Evolutionary conservation across 2,888 invertebrate genomes (phyloP).

Genomic region (Allacma fusca): DNA sequence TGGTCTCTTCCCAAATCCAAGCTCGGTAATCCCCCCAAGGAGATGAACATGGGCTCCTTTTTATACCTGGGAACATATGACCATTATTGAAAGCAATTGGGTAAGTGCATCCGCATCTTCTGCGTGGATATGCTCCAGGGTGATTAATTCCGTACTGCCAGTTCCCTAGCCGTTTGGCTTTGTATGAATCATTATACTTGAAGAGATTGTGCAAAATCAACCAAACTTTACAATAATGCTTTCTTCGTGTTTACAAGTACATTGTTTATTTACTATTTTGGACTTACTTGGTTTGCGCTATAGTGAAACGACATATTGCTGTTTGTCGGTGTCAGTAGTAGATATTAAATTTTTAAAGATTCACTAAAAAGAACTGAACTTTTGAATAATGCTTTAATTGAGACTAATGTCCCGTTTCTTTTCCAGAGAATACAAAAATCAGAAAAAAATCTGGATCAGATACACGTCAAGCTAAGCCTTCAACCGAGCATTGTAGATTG

Average conservation of each 20-base stretch:
- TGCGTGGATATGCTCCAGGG: slow-evolving; percentile 18
- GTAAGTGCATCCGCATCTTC: slow-evolving; percentile 29
- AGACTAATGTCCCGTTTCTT: too few species aligned
- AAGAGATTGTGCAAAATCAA: too few species aligned
- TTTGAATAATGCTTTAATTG: too few species aligned
- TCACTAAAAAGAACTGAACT: too few species aligned
- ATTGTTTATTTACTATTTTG: too few species aligned
- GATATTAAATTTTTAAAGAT: too few species aligned
- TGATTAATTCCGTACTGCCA: slow-evolving; percentile 50
- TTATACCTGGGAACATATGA: slow-evolving; percentile 51
- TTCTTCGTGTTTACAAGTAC: too few species aligned
- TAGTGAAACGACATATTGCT: background rate
- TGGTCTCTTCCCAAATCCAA: slow-evolving; percentile 51
- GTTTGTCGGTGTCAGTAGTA: background rate
- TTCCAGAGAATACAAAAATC: too few species aligned
- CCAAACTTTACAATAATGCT: too few species aligned
- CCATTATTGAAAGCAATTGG: slow-evolving; percentile 53
- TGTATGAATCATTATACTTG: slow-evolving; percentile 55
- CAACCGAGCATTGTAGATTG: too few species aligned
- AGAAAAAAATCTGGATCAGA: too few species aligned
- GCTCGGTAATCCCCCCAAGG: slow-evolving; percentile 54
- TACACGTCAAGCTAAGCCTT: too few species aligned
- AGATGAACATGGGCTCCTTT: slow-evolving; percentile 45
- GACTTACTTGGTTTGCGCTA: background rate
- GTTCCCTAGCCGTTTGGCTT: slow-evolving; percentile 51